Base-by-base conservation (phyloP, 2,888 invertebrate genomes). In the Graphium colonna region DNA sequence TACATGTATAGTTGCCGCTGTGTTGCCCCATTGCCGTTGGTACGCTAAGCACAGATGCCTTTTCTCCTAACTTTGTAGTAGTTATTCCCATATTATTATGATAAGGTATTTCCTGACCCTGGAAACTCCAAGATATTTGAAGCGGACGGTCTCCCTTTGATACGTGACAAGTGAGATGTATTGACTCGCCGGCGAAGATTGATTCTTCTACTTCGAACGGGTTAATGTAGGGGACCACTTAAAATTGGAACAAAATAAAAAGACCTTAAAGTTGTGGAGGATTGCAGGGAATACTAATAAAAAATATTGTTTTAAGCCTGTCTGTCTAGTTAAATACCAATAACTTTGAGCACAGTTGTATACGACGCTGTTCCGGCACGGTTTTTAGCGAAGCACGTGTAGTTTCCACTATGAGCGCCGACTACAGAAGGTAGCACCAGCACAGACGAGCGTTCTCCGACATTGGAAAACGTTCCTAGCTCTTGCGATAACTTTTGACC, bases 71-170 rank as follows among this genome's bases (percentile, higher is more conserved):
- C 70, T 89, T 91, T 52, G 89, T 90, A 5, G 90, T 90, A 28
- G 86, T 89, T 60, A 91, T 82, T 56, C 91, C 91, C 81, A 82
- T 82, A 63, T 81, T 88, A 71, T 85, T 83, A 62, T 85, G 85
- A 74, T 80, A 90, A 66, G 90, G 86, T 73, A 94, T 92, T 55
- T 91, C 90, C 59, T 89, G 82, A 68, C 92, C 92, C 73, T 94
- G 92, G 73, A 93, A 91, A 67, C 86, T 91, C 95, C 95, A 95
- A 44, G 87, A 83, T 64, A 95, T 93, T 69, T 91, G 91, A 63
- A 95, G 85, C 42, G 95, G 95, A 49, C 92, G 82, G 79, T 95
- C 95, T 60, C 95, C 94, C 74, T 93, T 93, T 46, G 92, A 91
- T 52, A 93, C 92, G 65, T 92, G 92, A 74, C 94, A 94, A 60